Conservation (phyloP, 2,888 invertebrate species). For the Alviniconcha strummeri region DNA sequence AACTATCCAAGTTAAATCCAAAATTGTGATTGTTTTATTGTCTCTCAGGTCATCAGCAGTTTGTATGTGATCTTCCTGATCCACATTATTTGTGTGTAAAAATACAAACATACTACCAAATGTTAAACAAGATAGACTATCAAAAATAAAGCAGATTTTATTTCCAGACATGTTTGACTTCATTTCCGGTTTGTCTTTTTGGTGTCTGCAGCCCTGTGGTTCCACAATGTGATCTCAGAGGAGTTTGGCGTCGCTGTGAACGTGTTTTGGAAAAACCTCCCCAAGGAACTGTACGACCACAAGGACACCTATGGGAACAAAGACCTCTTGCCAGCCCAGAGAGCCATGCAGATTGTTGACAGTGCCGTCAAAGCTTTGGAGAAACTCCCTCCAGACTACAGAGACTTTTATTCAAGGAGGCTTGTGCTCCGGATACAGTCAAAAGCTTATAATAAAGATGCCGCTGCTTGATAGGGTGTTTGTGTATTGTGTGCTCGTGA, state of each 20-base stretch:
- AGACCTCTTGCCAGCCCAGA: slow-evolving; percentile 75
- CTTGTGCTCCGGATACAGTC: slow-evolving; percentile 70
- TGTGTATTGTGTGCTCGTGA: no score
- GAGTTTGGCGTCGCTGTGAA: slow-evolving; percentile 77
- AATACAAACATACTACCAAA: no score
- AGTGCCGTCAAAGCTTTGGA: slow-evolving; percentile 74
- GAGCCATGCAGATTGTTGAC: slow-evolving; percentile 74
- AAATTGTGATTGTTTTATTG: no score
- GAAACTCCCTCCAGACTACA: slow-evolving; percentile 74
- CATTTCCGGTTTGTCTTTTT: no score
- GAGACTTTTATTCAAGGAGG: slow-evolving; percentile 75
- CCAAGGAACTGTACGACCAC: slow-evolving; percentile 74
- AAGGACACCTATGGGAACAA: slow-evolving; percentile 78
- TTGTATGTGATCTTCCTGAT: no score
- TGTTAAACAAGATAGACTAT: no score
- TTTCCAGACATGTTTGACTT: no score
- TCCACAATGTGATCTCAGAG: slow-evolving; percentile 76
- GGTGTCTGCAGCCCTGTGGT: slow-evolving; percentile 75
- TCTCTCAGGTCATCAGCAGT: no score
- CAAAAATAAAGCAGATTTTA: no score
- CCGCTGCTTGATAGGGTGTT: no score
- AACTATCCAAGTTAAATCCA: no score
- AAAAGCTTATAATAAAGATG: slow-evolving; percentile 43
- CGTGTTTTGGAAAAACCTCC: slow-evolving; percentile 77
- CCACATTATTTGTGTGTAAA: no score